Conservation (phyloP, 2,113 vertebrate genomes). For the Channa maculata region DNA sequence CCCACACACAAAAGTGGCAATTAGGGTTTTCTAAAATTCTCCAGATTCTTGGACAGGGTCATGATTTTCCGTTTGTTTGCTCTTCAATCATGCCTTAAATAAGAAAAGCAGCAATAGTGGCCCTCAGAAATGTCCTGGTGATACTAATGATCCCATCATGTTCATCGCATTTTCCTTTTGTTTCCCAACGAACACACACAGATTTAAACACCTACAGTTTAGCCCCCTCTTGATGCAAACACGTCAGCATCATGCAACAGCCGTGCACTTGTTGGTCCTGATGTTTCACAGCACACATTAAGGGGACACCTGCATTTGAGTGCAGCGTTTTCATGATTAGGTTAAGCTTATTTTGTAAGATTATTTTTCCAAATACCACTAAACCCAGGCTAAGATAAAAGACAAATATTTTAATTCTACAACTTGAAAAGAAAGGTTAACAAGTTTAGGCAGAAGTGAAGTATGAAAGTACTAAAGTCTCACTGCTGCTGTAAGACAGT, state of each 20-base stretch:
- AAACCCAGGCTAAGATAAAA: no score
- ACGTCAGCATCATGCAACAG: constrained; percentile 9
- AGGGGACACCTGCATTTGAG: not conserved
- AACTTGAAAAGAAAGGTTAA: not conserved
- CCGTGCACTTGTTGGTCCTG: constrained; percentile 7
- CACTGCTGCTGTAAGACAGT: no score
- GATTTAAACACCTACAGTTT: not conserved
- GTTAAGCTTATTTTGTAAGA: not conserved
- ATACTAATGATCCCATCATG: constrained; percentile 13
- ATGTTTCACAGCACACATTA: not conserved
- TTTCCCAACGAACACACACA: no score
- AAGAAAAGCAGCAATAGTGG: constrained; percentile 11
- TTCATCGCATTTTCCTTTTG: no score
- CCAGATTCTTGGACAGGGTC: constrained; percentile 36
- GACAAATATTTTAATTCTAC: no score
- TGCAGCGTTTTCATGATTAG: not conserved
- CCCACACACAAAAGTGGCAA: constrained; percentile 21
- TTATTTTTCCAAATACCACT: no score
- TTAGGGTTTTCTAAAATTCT: constrained; percentile 11
- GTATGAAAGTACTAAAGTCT: no score
- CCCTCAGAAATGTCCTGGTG: not conserved
- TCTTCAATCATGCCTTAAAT: not conserved
- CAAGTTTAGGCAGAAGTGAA: no score
- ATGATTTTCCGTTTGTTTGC: constrained; percentile 49
- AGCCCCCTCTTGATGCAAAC: not conserved